These are phyloP conservation scores for Digitonthophagus gazella DNA, from an alignment of 2,888 invertebrate genomes.

Conservation along the genomic window DNA sequence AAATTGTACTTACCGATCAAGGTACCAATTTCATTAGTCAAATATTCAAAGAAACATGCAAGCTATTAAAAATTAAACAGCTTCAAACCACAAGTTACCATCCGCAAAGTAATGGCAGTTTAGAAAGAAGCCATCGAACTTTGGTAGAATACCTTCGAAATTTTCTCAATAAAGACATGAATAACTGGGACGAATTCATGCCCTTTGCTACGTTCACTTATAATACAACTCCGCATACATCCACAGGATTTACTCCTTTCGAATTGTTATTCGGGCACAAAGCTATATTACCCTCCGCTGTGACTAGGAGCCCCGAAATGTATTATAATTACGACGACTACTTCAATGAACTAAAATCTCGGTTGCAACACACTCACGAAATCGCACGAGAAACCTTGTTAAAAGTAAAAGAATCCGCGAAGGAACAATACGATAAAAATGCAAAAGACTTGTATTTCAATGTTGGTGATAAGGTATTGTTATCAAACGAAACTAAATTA, in stretches of 20 bases:
- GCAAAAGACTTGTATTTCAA: no score
- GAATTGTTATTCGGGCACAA: constrained; percentile 32
- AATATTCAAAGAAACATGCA: no score
- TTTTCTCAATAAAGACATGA: constrained; percentile 35
- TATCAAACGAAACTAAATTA: no score
- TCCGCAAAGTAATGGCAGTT: constrained; percentile 39
- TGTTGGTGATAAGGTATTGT: no score
- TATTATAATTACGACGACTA: constrained; percentile 34
- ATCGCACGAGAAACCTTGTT: constrained; percentile 29
- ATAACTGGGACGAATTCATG: constrained; percentile 41
- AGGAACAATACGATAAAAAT: background rate
- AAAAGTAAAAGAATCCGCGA: constrained; percentile 15
- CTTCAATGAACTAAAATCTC: constrained; percentile 24
- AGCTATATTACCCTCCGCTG: constrained; percentile 26
- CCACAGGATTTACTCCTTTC: constrained; percentile 32
- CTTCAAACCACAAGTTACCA: constrained; percentile 29
- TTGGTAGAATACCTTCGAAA: constrained; percentile 39
- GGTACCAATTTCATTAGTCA: no score
- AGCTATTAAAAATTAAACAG: constrained; percentile 32
- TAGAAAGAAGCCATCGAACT: constrained; percentile 40
- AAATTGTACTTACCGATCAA: no score
- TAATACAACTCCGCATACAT: constrained; percentile 26
- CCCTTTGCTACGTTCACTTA: constrained; percentile 38
- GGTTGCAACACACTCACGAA: constrained; percentile 30
- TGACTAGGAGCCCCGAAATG: constrained; percentile 29